phyloP scores from a whole-genome alignment of 2,797 vertebrate genomes.

The Borostomias antarcticus region DNA sequence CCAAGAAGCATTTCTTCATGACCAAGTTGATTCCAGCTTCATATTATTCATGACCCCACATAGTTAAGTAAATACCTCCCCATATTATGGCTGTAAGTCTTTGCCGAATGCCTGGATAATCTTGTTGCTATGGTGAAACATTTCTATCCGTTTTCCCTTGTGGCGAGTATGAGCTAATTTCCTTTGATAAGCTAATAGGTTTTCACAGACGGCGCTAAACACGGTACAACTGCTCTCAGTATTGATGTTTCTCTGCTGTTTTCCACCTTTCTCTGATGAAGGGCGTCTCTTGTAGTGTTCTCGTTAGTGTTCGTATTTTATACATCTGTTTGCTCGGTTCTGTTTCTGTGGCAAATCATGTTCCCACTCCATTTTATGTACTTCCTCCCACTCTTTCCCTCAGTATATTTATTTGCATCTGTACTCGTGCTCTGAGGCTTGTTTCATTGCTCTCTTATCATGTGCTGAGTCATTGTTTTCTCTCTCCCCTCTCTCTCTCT shows the following conservation, averaged over 20 bases:
- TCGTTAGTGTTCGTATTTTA: not conserved
- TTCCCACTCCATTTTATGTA: no score
- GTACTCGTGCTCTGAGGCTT: no score
- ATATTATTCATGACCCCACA: no score
- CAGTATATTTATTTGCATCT: not conserved
- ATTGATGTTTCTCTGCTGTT: not conserved
- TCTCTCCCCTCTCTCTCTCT: no score
- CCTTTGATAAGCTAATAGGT: not conserved
- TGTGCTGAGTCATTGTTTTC: not conserved
- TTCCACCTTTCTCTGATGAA: not conserved
- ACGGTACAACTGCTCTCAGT: not conserved
- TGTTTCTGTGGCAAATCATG: not conserved
- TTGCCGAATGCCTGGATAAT: not conserved
- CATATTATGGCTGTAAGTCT: no score
- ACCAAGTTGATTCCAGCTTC: no score
- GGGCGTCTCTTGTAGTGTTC: not conserved
- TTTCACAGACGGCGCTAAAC: not conserved
- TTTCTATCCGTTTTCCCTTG: not conserved
- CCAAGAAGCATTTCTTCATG: no score
- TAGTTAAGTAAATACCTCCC: not conserved
- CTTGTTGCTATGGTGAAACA: conserved; percentile 16
- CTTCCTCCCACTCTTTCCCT: not conserved
- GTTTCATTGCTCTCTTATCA: not conserved
- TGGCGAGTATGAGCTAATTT: conserved; percentile 8
- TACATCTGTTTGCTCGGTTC: not conserved